Conservation (phyloP, 2,888 invertebrate genomes). For the Drosophila borealis region DNA sequence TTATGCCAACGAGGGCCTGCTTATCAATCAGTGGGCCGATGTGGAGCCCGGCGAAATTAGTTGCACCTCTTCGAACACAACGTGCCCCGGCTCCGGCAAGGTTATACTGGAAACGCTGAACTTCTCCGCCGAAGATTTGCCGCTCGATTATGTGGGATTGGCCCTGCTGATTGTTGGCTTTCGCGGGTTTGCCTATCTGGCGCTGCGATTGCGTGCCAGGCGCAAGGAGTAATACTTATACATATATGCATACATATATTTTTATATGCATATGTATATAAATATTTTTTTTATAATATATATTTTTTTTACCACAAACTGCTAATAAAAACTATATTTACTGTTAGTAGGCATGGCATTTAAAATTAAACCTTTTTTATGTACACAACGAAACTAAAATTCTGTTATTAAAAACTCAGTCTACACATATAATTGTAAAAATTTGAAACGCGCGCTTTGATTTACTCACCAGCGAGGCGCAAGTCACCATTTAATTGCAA, state of each 20-base stretch:
- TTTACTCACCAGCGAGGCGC: constrained; percentile 14
- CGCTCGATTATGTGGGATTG: constrained; percentile 90
- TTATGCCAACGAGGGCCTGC: constrained; percentile 94
- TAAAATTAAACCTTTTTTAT: constrained; percentile 38
- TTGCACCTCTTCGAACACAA: constrained; percentile 90
- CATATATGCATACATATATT: constrained; percentile 14
- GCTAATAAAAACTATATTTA: constrained; percentile 22
- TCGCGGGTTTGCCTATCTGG: constrained; percentile 91
- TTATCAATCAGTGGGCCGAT: constrained; percentile 95
- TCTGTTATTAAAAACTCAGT: neutral
- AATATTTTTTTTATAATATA: too few relatives aligned
- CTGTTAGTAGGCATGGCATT: constrained; percentile 32
- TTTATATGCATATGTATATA: constrained; percentile 16
- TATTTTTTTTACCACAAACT: constrained; percentile 13
- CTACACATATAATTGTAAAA: neutral
- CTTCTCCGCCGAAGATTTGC: constrained; percentile 90
- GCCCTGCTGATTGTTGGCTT: constrained; percentile 90
- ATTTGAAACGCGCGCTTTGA: constrained; percentile 20
- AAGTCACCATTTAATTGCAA: constrained; percentile 30
- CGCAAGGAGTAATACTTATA: constrained; percentile 86
- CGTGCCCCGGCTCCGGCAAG: constrained; percentile 92
- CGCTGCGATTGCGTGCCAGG: constrained; percentile 89
- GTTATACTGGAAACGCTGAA: constrained; percentile 92
- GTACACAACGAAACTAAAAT: constrained; percentile 2
- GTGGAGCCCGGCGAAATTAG: constrained; percentile 90